Percentiles rank a stretch among this genome's conserved stretches.
phyloP scores from a whole-genome alignment of 2,113 vertebrate genomes.

The Cyanistes caeruleus region DNA sequence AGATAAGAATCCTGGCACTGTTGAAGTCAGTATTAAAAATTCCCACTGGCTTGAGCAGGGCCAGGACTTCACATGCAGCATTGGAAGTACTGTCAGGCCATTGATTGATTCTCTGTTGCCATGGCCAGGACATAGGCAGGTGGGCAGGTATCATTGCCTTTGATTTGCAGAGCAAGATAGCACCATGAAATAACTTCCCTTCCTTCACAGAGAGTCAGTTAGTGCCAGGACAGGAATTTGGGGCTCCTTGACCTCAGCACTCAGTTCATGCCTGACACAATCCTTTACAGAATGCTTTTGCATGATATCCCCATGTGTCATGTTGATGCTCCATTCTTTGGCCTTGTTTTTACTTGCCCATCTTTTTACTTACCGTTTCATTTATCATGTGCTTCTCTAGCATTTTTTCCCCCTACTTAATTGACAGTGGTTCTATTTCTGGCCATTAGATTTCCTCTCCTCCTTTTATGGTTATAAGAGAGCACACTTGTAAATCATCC shows the following conservation, averaged over 20 bases:
- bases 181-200: background rate
- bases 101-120: background rate
- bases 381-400: background rate
- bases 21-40: background rate
- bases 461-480: slow-evolving; percentile 49
- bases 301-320: background rate
- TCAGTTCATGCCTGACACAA: background rate
- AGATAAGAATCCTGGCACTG: background rate
- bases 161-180: background rate
- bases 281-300: background rate
- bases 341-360: background rate
- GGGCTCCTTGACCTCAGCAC: background rate
- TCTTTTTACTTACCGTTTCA: background rate
- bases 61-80: background rate
- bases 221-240: background rate
- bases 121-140: background rate
- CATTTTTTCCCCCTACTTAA: background rate
- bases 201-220: background rate
- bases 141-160: background rate
- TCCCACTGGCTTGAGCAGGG: background rate
- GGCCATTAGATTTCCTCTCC: slow-evolving; percentile 49
- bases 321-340: background rate
- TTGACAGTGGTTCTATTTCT: slow-evolving; percentile 40
- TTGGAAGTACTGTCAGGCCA: background rate
- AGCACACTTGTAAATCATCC: slow-evolving; percentile 31